Base-by-base conservation (phyloP, 2,113 vertebrate genomes). In the Calyptommatus sinebrachiatus region DNA sequence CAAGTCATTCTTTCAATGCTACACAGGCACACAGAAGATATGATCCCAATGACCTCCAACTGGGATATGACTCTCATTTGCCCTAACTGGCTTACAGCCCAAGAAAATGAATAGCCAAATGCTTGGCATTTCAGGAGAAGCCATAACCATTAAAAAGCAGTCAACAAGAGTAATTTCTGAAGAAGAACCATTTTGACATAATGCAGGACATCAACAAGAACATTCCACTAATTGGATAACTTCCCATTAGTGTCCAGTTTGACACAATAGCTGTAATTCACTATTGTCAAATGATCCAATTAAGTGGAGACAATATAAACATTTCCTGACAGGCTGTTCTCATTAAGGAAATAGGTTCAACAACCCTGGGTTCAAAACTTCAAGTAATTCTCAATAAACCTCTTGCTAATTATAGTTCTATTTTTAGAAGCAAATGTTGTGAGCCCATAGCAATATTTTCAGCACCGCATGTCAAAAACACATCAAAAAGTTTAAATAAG, bases 281-380 rank as follows among this genome's bases (percentile, higher is more conserved):
- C 89, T 84, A 84, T 81, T 80, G 67, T 46, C 45, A 1, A 87
- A 80, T 83, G 70, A 74, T 53, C 81, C 89, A 93, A 85, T 92
- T 93, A 93, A 93, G 78, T 73, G 79, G 61, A 85, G 84, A 92
- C 93, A 94, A 87, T 84, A 89, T 88, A 92, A 92, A 92, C 82
- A 90, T 62, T 88, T 92, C 84, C 79, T 89, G 75, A 21, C 84
- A 86, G 86, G 88, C 82, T 0, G 41, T 71, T 79, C 80, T 94
- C 87, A 92, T 94, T 95, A 92, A 89, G 68, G 83, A 89, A 89
- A 85, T 65, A 88, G 87, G 83, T 84, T 82, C 79, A 89, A 85
- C 41, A 86, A 46, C 78, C 90, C 79, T 84, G 82, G 79, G 87
- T 92, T 94, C 90, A 94, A 57, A 87, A 91, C 62, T 86, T 65